Evolutionary conservation across 2,113 vertebrate genomes (phyloP).

Genomic region (Anolis carolinensis): DNA sequence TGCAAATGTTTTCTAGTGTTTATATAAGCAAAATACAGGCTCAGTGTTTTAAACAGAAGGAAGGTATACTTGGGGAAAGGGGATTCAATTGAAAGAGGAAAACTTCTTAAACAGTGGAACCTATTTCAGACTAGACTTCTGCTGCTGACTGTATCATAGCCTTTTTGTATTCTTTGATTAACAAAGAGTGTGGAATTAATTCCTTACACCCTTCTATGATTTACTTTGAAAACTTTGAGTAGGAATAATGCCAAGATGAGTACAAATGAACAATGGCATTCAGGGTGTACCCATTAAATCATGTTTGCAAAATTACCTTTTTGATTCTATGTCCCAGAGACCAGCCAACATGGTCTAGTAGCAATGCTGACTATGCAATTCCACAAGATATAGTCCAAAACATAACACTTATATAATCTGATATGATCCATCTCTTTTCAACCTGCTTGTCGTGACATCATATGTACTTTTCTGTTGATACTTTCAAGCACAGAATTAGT

Average conservation of each 20-base stretch:
- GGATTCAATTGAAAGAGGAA: too few relatives aligned
- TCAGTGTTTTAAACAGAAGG: not conserved
- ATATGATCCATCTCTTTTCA: not conserved
- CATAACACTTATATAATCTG: too few relatives aligned
- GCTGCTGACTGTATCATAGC: too few relatives aligned
- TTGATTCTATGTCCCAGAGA: too few relatives aligned
- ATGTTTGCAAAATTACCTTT: not conserved
- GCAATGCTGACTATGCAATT: too few relatives aligned
- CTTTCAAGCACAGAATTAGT: not conserved
- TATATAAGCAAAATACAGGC: not conserved
- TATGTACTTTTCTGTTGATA: not conserved
- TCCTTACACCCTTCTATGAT: not conserved
- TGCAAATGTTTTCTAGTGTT: not conserved
- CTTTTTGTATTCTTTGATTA: not conserved
- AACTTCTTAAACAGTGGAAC: not conserved
- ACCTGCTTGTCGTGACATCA: not conserved
- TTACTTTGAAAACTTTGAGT: not conserved
- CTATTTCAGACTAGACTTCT: not conserved
- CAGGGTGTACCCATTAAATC: not conserved
- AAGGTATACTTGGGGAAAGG: not conserved
- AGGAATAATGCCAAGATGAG: not conserved
- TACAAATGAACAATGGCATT: not conserved
- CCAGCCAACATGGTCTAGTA: too few relatives aligned
- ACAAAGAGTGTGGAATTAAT: not conserved
- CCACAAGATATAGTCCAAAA: too few relatives aligned